Evolutionary conservation across 2,888 invertebrate species (phyloP).

Genomic region (Aporophyla lueneburgensis): DNA sequence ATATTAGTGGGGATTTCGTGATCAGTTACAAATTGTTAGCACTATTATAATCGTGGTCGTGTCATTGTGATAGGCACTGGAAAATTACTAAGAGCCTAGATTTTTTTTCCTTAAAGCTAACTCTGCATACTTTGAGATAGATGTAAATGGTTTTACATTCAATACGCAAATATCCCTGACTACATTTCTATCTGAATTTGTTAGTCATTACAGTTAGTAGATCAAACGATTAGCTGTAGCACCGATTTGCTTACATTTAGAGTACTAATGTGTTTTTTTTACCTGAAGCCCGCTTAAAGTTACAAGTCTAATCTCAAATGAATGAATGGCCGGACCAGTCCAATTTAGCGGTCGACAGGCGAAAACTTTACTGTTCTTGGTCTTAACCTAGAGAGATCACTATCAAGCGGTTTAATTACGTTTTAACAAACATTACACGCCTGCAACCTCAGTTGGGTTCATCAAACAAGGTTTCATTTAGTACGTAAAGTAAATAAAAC

Average conservation of each 20-base stretch:
- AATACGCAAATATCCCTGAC: conserved; percentile 18
- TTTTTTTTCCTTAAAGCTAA: conserved; percentile 13
- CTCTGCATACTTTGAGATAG: not conserved
- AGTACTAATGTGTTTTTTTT: conserved; percentile 35
- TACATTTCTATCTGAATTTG: conserved; percentile 19
- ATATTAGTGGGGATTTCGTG: conserved; percentile 20
- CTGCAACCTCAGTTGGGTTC: conserved; percentile 78
- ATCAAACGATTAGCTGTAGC: conserved; percentile 50
- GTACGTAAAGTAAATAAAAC: conserved; percentile 74
- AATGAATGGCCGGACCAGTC: conserved; percentile 59
- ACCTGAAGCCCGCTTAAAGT: conserved; percentile 6
- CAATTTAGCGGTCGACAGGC: conserved; percentile 68
- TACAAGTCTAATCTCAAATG: conserved; percentile 25
- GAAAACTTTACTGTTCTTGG: conserved; percentile 76
- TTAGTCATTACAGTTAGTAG: conserved; percentile 48
- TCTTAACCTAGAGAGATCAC: conserved; percentile 87
- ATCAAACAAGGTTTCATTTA: conserved; percentile 76
- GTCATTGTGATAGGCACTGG: not conserved
- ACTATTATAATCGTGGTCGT: conserved; percentile 10
- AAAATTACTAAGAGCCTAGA: conserved; percentile 16
- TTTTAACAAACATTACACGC: conserved; percentile 75
- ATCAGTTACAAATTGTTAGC: conserved; percentile 10
- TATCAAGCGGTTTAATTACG: conserved; percentile 82
- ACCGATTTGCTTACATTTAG: conserved; percentile 44
- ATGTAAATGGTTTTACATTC: conserved; percentile 20